Percentiles rank a stretch among this genome's conserved stretches.
Conservation (phyloP, 1,140 invertebrate genomes). For the Tribolium castaneum region DNA sequence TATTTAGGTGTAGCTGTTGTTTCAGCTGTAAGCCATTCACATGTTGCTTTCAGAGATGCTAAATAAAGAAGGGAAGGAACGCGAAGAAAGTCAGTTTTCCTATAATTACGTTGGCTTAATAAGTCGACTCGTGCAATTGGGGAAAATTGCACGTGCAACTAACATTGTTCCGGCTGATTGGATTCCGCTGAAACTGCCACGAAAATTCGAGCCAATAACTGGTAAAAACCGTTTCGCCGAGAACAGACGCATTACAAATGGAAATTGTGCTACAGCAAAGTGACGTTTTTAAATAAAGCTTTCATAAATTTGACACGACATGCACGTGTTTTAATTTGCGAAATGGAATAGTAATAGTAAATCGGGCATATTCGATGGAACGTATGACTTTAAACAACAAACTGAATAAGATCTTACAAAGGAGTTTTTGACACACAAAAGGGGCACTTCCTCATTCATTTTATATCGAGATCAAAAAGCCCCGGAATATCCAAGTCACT, state of each 20-base stretch:
- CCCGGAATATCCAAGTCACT: conserved; percentile 43
- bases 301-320: not conserved
- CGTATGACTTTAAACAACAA: conserved; percentile 31
- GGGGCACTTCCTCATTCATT: conserved; percentile 27
- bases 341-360: not conserved
- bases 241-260: not conserved
- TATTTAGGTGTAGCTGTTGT: not conserved
- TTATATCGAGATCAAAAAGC: conserved; percentile 34
- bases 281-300: not conserved
- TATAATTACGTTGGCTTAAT: conserved; percentile 11
- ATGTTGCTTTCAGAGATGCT: not conserved
- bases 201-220: conserved; percentile 2
- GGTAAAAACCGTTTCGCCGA: not conserved
- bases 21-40: not conserved
- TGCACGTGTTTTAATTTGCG: not conserved
- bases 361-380: not conserved
- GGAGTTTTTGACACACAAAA: conserved; percentile 9
- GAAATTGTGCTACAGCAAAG: not conserved
- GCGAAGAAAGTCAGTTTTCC: conserved; percentile 3
- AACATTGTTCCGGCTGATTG: conserved; percentile 9
- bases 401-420: conserved; percentile 19
- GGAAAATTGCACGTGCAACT: conserved; percentile 26
- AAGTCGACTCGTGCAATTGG: conserved; percentile 2
- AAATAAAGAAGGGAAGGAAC: not conserved
- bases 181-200: not conserved